These are phyloP conservation scores for Arothron firmamentum DNA, from an alignment of 2,113 vertebrate genomes.

Conservation along the genomic window DNA sequence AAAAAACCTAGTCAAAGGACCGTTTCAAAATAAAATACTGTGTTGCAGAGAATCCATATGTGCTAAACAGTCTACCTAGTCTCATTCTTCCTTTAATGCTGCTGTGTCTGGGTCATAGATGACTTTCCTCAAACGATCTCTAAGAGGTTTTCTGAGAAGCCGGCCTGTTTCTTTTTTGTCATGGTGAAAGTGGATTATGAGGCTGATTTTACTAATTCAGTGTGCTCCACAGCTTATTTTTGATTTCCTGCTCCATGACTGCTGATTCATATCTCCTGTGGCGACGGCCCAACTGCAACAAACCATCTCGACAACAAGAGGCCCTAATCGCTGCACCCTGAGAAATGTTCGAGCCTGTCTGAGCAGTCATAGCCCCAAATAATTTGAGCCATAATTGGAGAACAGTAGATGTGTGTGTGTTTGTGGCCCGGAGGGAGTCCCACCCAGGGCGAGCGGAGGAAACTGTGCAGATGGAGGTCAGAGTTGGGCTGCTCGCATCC, in stretches of 20 bases:
- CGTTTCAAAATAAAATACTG: not conserved
- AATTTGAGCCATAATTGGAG: slow-evolving; percentile 42
- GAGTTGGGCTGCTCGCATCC: slow-evolving; percentile 46
- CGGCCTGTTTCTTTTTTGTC: slow-evolving; percentile 36
- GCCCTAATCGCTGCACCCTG: slow-evolving; percentile 49
- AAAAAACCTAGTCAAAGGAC: slow-evolving; percentile 9
- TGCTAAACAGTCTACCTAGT: too few species aligned
- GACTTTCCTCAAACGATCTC: slow-evolving; percentile 18
- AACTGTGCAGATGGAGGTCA: slow-evolving; percentile 63
- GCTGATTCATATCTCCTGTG: slow-evolving; percentile 64
- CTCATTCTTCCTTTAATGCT: too few species aligned
- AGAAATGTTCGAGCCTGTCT: slow-evolving; percentile 41
- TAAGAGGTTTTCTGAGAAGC: slow-evolving; percentile 52
- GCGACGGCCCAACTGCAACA: slow-evolving; percentile 70
- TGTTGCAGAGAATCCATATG: too few species aligned
- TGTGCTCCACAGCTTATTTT: slow-evolving; percentile 60
- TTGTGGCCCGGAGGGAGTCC: slow-evolving; percentile 48
- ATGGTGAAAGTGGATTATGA: slow-evolving; percentile 41
- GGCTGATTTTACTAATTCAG: slow-evolving; percentile 64
- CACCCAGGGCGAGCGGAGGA: slow-evolving; percentile 70
- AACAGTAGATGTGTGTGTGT: slow-evolving; percentile 55
- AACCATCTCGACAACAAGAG: slow-evolving; percentile 44
- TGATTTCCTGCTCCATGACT: slow-evolving; percentile 68
- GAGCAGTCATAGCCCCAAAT: slow-evolving; percentile 27
- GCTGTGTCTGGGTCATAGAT: not conserved